Percentiles rank a stretch among this genome's conserved stretches.
phyloP scores from a whole-genome alignment of 1,140 invertebrate species.

The Conopomorpha cramerella region DNA sequence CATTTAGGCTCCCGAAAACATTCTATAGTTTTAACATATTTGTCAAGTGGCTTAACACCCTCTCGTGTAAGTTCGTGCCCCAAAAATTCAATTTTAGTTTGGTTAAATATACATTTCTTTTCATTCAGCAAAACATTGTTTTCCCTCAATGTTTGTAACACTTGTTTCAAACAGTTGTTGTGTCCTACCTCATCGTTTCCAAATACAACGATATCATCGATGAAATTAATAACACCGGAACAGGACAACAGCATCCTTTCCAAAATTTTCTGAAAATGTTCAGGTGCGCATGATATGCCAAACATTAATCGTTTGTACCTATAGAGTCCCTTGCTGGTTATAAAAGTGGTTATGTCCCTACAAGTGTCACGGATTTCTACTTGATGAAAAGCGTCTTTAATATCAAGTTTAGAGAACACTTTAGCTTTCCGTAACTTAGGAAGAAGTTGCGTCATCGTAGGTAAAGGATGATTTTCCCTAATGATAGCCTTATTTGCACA shows the following conservation, averaged over 20 bases:
- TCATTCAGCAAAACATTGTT: background rate
- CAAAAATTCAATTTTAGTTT: background rate
- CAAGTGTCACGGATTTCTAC: constrained; percentile 11
- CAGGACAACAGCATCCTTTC: constrained; percentile 8
- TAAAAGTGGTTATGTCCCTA: constrained; percentile 14
- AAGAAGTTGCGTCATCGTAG: constrained; percentile 13
- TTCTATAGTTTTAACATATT: too few species aligned
- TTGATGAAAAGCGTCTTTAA: too few species aligned
- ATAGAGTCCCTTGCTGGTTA: constrained; percentile 10
- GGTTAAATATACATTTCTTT: background rate
- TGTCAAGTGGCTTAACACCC: too few species aligned
- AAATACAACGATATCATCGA: background rate
- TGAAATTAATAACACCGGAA: background rate
- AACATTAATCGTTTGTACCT: constrained; percentile 11
- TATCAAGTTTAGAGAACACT: constrained; percentile 15
- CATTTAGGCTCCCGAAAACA: too few species aligned
- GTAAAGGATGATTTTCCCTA: constrained; percentile 15
- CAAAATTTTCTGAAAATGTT: constrained; percentile 12
- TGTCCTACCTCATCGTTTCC: background rate
- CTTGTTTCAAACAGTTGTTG: background rate
- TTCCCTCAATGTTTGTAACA: background rate
- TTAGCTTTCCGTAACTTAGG: constrained; percentile 11
- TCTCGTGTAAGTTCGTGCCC: too few species aligned
- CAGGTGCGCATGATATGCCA: constrained; percentile 6
- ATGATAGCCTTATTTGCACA: constrained; percentile 21